These are phyloP conservation scores for Phyllotreta striolata DNA, from an alignment of 2,888 invertebrate species.

Conservation along the genomic window DNA sequence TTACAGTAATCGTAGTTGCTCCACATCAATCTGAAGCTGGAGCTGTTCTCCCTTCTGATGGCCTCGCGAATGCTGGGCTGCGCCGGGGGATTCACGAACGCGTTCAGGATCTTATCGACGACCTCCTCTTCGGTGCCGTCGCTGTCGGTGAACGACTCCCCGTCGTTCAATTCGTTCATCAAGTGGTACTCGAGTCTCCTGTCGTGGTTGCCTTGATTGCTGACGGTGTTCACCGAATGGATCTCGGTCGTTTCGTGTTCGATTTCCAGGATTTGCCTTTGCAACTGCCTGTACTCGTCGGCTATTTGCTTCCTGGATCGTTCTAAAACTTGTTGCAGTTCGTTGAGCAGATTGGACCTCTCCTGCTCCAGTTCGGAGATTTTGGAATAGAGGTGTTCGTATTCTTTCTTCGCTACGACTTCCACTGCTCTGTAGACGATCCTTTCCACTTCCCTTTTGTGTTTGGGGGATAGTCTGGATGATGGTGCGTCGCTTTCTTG, in stretches of 20 bases:
- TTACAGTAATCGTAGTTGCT: slow-evolving; percentile 16
- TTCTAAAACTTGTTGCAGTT: slow-evolving; percentile 45
- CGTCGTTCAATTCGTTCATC: slow-evolving; percentile 12
- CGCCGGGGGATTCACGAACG: slow-evolving; percentile 29
- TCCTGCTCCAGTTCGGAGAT: slow-evolving; percentile 47
- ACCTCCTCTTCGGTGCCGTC: slow-evolving; percentile 17
- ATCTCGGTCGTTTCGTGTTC: slow-evolving; percentile 41
- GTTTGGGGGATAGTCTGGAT: too few species aligned
- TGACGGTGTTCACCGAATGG: slow-evolving; percentile 17
- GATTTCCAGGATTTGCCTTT: slow-evolving; percentile 43
- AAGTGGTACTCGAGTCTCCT: background rate
- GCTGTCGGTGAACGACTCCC: slow-evolving; percentile 20
- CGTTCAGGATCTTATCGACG: slow-evolving; percentile 34
- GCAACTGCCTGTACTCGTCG: slow-evolving; percentile 43
- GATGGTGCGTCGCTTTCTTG: too few species aligned
- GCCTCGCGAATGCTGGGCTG: slow-evolving; percentile 16
- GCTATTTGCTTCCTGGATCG: slow-evolving; percentile 46
- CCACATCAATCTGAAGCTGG: slow-evolving; percentile 4
- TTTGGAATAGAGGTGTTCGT: slow-evolving; percentile 42
- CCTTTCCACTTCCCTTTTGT: slow-evolving; percentile 37
- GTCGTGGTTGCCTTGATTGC: slow-evolving; percentile 9
- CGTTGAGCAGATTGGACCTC: slow-evolving; percentile 41
- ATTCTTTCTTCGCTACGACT: slow-evolving; percentile 39
- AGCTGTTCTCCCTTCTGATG: slow-evolving; percentile 10
- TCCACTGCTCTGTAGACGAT: slow-evolving; percentile 31